These are phyloP conservation scores for Lacerta viridis DNA, from an alignment of 2,797 vertebrate genomes.

Conservation along the genomic window DNA sequence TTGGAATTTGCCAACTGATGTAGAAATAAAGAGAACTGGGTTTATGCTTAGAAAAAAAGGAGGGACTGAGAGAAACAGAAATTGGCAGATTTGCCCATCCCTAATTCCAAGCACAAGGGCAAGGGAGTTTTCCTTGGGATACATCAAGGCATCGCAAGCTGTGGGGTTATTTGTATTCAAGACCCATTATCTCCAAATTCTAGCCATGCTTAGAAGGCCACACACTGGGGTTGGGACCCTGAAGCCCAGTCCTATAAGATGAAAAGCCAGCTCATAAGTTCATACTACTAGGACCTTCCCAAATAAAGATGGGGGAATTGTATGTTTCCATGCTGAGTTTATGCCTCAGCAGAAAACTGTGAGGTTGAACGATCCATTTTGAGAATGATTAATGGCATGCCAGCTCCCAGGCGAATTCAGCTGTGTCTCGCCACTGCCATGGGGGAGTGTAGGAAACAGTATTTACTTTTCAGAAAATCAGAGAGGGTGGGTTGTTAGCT, in stretches of 20 bases:
- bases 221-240: not conserved
- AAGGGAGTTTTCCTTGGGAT: not conserved
- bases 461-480: slow-evolving; percentile 62
- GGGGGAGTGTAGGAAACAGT: slow-evolving; percentile 57
- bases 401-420: slow-evolving; percentile 57
- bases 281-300: slow-evolving; percentile 22
- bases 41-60: no score
- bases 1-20: no score
- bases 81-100: no score
- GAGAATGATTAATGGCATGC: slow-evolving; percentile 69
- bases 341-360: slow-evolving; percentile 16
- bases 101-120: no score
- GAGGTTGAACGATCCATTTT: slow-evolving; percentile 59
- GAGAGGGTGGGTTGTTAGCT: slow-evolving; percentile 54
- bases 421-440: slow-evolving; percentile 56
- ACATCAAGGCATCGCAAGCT: not conserved
- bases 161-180: not conserved
- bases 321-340: slow-evolving; percentile 44
- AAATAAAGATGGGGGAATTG: slow-evolving; percentile 25
- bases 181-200: not conserved
- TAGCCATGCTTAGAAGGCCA: not conserved
- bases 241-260: not conserved
- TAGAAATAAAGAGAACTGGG: no score
- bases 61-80: no score
- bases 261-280: slow-evolving; percentile 1